phyloP scores from a whole-genome alignment of 2,888 invertebrate genomes.

The Palloptera scutellata region DNA sequence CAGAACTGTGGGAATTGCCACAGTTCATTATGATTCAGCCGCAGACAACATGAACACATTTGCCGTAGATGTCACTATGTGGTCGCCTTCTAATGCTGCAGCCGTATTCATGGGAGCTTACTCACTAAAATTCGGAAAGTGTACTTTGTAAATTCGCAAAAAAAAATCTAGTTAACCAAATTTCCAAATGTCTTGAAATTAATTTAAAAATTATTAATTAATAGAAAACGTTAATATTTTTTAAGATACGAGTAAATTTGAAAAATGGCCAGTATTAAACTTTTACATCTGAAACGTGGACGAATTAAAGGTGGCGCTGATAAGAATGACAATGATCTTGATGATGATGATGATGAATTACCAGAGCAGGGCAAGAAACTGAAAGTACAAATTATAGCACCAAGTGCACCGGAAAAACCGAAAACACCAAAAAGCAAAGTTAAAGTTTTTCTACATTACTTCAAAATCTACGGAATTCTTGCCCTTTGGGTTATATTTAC shows the following conservation, averaged over 20 bases:
- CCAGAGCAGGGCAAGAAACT: background rate
- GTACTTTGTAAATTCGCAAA: no score
- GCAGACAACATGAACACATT: no score
- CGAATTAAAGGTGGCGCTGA: background rate
- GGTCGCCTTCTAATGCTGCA: no score
- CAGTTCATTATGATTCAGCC: no score
- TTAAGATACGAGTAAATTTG: background rate
- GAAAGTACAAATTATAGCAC: background rate
- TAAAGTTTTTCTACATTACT: slow-evolving; percentile 1
- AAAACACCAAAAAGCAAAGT: slow-evolving; percentile 5
- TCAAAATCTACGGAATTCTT: background rate
- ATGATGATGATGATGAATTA: background rate
- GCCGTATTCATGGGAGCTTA: no score
- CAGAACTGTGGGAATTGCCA: no score
- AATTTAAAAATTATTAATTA: background rate
- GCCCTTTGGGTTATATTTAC: slow-evolving; percentile 2
- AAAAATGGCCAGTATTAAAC: background rate
- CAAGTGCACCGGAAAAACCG: background rate
- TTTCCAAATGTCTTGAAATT: background rate
- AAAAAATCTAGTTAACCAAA: background rate
- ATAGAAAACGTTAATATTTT: background rate
- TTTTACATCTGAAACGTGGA: background rate
- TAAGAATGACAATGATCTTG: no score
- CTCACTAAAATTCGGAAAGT: no score
- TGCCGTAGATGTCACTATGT: no score